Evolutionary conservation across 2,888 invertebrate species (phyloP).

Genomic region (Cabera pusaria): DNA sequence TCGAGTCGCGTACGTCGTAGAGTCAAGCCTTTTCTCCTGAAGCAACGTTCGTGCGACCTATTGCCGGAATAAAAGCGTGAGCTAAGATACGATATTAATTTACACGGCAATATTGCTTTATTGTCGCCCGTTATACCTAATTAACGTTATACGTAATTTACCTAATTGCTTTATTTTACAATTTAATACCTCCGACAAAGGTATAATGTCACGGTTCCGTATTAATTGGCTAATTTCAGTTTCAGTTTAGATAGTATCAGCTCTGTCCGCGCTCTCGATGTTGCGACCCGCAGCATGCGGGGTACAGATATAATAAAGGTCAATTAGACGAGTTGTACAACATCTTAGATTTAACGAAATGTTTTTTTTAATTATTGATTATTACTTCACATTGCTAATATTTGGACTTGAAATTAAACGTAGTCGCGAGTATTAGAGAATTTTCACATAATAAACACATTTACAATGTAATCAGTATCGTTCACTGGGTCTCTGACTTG

Average conservation of each 20-base stretch:
- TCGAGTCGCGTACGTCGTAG: slow-evolving; percentile 5
- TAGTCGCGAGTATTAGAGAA: too few species aligned
- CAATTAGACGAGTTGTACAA: too few species aligned
- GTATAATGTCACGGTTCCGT: slow-evolving; percentile 24
- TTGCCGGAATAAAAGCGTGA: slow-evolving; percentile 16
- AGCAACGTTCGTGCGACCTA: slow-evolving; percentile 10
- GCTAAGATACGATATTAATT: slow-evolving; percentile 29
- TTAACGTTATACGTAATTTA: too few species aligned
- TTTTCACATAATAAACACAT: too few species aligned
- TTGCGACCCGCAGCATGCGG: too few species aligned
- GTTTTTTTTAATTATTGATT: too few species aligned
- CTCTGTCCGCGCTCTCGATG: not conserved
- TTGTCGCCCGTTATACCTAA: slow-evolving; percentile 21
- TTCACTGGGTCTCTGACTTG: too few species aligned
- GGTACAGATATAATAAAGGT: too few species aligned
- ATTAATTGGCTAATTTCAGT: slow-evolving; percentile 17
- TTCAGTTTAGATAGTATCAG: slow-evolving; percentile 6
- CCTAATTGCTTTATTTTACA: slow-evolving; percentile 31
- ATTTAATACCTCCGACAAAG: slow-evolving; percentile 25
- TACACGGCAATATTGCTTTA: slow-evolving; percentile 30
- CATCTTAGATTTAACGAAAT: too few species aligned
- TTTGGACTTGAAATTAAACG: too few species aligned
- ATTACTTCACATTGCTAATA: too few species aligned
- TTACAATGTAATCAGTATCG: too few species aligned
- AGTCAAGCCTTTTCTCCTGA: not conserved